Evolutionary conservation across 2,888 invertebrate species (phyloP), one percentile per base, ranked within the genome.

Genomic region (Amblyjoppa proteus): DNA sequence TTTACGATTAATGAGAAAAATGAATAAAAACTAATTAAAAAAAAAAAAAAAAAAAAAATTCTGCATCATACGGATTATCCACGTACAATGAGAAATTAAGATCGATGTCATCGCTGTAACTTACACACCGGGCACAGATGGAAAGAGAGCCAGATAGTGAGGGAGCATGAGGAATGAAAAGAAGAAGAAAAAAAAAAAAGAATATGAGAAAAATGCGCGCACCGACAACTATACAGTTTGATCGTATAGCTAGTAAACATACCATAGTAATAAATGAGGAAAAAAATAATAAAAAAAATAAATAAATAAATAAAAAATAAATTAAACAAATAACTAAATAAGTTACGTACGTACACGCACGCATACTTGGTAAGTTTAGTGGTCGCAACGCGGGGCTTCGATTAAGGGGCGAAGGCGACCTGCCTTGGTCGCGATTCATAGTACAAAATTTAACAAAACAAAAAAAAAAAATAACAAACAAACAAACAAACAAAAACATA

Each of bases 341-440:
- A 83, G 81, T 79, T 83, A 83, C 83, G 82, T 85, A 85, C 86
- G 86, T 81, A 83, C 73, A 83, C 85, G 87, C 88, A 87, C 85
- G 84, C 74, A 88, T 87, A 85, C 85, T 84, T 86, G 86, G 83
- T 86, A 82, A 86, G 83, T 81, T 86, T 84, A 84, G 73, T 45
- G 58, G 73, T 91, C 90, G 91, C 91, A 90, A 80, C 79, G 90
- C 90, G 91, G 91, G 91, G 89, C 91, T 90, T 88, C 91, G 91
- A 91, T 88, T 87, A 70, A 89, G 89, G 90, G 89, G 89, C 87
- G 88, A 85, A 77, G 87, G 87, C 86, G 88, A 89, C 78, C 83
- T 77, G 74, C 61, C 79, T 74, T 74, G 83, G 88, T 92, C 91
- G 92, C 89, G 92, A 90, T 89, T 92, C 90, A 94, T 93, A 94